Evolutionary conservation across 37 sponge, comb jelly and placozoan genomes (phyloP).

Genomic region (Cliona cf. orientalis): DNA sequence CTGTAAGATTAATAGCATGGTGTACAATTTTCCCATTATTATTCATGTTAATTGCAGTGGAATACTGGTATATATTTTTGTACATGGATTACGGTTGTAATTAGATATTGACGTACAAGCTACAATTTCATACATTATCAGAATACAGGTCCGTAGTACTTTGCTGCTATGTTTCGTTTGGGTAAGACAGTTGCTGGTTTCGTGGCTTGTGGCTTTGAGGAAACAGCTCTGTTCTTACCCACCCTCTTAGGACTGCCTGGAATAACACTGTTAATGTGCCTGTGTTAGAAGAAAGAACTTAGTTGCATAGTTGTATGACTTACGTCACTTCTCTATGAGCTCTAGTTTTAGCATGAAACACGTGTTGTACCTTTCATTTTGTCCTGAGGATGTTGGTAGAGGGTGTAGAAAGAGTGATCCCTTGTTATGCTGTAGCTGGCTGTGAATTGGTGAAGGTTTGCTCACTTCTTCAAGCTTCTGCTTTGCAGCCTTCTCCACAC

Average conservation of each 20-base stretch:
- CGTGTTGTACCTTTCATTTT: background rate
- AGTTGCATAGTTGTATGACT: too few species aligned
- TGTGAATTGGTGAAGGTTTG: slow-evolving; percentile 1
- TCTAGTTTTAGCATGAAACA: background rate
- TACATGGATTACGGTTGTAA: background rate
- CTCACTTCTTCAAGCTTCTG: background rate
- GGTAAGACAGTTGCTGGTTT: background rate
- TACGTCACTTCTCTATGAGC: too few species aligned
- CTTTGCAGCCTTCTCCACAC: background rate
- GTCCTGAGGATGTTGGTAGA: background rate
- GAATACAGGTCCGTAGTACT: slow-evolving; percentile 41
- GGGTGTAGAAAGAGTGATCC: slow-evolving; percentile 16
- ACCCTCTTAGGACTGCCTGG: background rate
- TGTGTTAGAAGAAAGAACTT: background rate
- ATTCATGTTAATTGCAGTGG: too few species aligned
- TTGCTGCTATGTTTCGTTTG: slow-evolving; percentile 25
- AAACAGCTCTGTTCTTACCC: background rate
- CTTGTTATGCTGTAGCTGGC: slow-evolving; percentile 3
- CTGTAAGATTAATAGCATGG: too few species aligned
- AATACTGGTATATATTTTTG: background rate
- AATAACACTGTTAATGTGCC: background rate
- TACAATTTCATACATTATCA: too few species aligned
- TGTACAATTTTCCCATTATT: too few species aligned
- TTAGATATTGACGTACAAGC: background rate
- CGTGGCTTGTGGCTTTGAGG: background rate